These are phyloP conservation scores for Bryconaethiops microstoma DNA, from an alignment of 2,797 vertebrate genomes.

Conservation along the genomic window DNA sequence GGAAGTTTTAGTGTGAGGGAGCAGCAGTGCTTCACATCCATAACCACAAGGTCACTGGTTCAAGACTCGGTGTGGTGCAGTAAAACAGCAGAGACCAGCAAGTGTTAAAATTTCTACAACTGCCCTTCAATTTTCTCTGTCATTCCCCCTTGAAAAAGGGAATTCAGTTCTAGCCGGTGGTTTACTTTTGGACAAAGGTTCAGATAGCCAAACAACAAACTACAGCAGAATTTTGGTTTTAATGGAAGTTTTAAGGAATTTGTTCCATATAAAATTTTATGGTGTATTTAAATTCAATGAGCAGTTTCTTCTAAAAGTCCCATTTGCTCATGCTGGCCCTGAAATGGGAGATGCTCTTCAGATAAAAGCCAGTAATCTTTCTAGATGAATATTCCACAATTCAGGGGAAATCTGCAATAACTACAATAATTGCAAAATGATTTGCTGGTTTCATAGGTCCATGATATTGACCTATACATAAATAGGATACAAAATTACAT, in stretches of 20 bases:
- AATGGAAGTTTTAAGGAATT: too few species aligned
- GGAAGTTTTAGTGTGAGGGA: background rate
- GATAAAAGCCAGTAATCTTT: background rate
- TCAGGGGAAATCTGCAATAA: too few species aligned
- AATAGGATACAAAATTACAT: too few species aligned
- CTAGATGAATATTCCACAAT: too few species aligned
- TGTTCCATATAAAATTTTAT: too few species aligned
- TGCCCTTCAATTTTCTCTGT: constrained; percentile 8
- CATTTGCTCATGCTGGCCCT: background rate
- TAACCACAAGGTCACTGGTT: constrained; percentile 1
- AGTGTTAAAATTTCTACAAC: background rate
- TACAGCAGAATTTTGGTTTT: too few species aligned
- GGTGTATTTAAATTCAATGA: too few species aligned
- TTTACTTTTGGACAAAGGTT: too few species aligned
- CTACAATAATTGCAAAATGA: too few species aligned
- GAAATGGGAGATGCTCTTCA: background rate
- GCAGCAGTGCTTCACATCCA: background rate
- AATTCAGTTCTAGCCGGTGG: background rate
- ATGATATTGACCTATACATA: too few species aligned
- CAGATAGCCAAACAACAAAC: too few species aligned
- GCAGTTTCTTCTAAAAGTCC: background rate
- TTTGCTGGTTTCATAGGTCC: too few species aligned
- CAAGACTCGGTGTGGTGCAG: background rate
- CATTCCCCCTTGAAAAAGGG: background rate
- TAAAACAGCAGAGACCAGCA: background rate